Evolutionary conservation across 2,113 vertebrate genomes (phyloP).

Genomic region (Scolopax mira): DNA sequence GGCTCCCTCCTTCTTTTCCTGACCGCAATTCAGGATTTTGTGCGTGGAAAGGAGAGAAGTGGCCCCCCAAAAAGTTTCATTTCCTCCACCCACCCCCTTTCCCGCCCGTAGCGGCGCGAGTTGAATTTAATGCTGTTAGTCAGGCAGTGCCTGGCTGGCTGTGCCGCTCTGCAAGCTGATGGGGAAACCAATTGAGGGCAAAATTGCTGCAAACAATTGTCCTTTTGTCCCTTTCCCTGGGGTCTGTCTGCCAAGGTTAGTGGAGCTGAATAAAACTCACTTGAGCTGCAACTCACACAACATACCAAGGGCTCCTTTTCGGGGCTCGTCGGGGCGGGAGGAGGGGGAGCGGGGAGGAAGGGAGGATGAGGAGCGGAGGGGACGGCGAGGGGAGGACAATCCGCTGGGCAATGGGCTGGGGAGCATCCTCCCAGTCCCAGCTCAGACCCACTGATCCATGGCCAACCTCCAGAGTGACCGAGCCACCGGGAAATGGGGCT

Average conservation of each 20-base stretch:
- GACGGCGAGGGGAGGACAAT: neutral
- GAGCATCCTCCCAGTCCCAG: neutral
- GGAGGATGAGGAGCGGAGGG: neutral
- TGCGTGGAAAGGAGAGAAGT: neutral
- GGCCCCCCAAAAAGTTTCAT: neutral
- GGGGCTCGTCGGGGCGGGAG: slow-evolving; percentile 17
- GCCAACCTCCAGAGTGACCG: neutral
- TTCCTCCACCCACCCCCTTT: neutral
- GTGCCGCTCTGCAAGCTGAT: slow-evolving; percentile 58
- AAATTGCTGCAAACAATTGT: slow-evolving; percentile 68
- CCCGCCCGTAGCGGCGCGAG: slow-evolving; percentile 5
- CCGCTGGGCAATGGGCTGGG: neutral
- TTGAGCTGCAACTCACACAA: slow-evolving; percentile 61
- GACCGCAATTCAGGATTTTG: fast-evolving
- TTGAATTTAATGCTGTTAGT: slow-evolving; percentile 69
- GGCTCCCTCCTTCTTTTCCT: fast-evolving
- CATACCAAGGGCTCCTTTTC: slow-evolving; percentile 59
- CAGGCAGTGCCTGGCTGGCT: slow-evolving; percentile 59
- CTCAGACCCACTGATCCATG: fast-evolving
- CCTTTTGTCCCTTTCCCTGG: slow-evolving; percentile 69
- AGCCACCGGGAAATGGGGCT: fast-evolving
- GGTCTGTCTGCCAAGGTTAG: slow-evolving; percentile 72
- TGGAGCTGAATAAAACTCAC: slow-evolving; percentile 68
- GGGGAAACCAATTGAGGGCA: slow-evolving; percentile 65
- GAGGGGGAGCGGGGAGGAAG: neutral